phyloP scores from a whole-genome alignment of 2,797 vertebrate species.

The Sylvilagus floridanus region DNA sequence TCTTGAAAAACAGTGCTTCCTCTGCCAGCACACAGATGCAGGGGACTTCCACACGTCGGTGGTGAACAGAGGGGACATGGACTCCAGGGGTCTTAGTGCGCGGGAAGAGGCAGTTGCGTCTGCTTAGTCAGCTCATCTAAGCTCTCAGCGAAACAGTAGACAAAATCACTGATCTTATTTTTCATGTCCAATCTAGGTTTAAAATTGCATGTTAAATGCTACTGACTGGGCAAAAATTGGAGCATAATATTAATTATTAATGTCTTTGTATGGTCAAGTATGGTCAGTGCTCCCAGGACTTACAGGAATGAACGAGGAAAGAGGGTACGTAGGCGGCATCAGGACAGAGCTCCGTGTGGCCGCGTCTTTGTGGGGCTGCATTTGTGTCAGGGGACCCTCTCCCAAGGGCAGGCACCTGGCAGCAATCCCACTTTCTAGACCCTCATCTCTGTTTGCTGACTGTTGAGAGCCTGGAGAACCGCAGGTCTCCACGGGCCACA shows the following conservation, averaged over 20 bases:
- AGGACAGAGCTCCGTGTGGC: neutral
- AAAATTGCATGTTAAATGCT: neutral
- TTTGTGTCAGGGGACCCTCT: neutral
- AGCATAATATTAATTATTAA: neutral
- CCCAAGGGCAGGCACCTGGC: conserved; percentile 34
- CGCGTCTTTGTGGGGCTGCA: neutral
- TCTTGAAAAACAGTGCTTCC: neutral
- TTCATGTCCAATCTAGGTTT: neutral
- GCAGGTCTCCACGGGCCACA: neutral
- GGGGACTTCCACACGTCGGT: neutral
- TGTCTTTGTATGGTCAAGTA: too few relatives aligned
- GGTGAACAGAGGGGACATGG: neutral
- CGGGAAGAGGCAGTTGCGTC: too few relatives aligned
- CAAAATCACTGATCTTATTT: conserved; percentile 16
- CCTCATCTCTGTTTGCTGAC: conserved; percentile 12
- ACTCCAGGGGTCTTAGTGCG: neutral
- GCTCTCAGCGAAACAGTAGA: neutral
- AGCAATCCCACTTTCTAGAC: neutral
- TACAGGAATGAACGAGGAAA: neutral
- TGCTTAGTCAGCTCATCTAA: neutral
- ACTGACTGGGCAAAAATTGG: neutral
- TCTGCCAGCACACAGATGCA: too few relatives aligned
- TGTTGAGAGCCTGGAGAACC: neutral
- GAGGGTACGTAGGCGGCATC: too few relatives aligned
- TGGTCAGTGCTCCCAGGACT: neutral